Conservation (phyloP, 64 coral and sea anemone species). For the Montipora foliosa region DNA sequence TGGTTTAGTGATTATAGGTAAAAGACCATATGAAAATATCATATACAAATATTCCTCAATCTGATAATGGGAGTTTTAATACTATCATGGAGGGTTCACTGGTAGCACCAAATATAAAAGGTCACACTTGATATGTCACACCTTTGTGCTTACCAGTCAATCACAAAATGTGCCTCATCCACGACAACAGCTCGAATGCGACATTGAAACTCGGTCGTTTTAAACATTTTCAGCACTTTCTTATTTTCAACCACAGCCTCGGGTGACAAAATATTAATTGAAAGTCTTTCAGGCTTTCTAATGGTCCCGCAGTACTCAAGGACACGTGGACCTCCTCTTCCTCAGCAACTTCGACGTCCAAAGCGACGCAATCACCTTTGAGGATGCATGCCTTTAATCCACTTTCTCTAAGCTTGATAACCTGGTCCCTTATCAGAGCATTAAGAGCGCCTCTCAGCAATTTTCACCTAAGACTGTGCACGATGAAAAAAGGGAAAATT, state of each 20-base stretch:
- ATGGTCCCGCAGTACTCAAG: not conserved
- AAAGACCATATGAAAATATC: too few relatives aligned
- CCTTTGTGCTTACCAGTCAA: too few relatives aligned
- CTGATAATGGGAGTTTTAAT: too few relatives aligned
- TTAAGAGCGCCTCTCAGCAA: not conserved
- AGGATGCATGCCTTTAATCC: not conserved
- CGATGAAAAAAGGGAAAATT: too few relatives aligned
- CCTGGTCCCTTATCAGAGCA: not conserved
- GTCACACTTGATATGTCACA: too few relatives aligned
- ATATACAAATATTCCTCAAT: too few relatives aligned
- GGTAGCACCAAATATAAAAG: too few relatives aligned
- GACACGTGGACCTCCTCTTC: not conserved
- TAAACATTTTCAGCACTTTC: slow-evolving; percentile 15
- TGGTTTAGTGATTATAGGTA: too few relatives aligned
- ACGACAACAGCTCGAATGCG: slow-evolving; percentile 8
- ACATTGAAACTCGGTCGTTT: not conserved
- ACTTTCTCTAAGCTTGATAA: too few relatives aligned
- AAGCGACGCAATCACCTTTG: slow-evolving; percentile 20
- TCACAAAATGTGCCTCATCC: slow-evolving; percentile 12
- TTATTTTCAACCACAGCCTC: slow-evolving; percentile 10
- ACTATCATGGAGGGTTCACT: too few relatives aligned
- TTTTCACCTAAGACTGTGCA: not conserved
- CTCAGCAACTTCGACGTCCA: not conserved
- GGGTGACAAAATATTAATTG: not conserved
- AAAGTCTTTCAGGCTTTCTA: slow-evolving; percentile 7